Base-by-base conservation (phyloP, 2,888 invertebrate genomes). In the Drosophila bunnanda region DNA sequence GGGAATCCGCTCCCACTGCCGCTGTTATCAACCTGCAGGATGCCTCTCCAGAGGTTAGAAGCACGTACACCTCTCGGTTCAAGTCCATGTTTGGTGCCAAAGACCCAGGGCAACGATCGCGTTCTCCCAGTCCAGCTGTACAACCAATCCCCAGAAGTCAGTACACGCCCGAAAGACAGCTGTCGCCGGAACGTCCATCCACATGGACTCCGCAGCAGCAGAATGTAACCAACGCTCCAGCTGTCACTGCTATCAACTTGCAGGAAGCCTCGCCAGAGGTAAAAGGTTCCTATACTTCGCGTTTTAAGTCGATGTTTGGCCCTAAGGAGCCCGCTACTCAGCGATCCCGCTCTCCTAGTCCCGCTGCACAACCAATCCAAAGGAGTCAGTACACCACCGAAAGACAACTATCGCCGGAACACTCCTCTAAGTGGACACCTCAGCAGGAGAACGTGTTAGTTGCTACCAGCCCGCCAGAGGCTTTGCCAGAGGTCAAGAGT, bases 1-100 rank as follows among this genome's bases (percentile, higher is more conserved):
- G 48, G 48, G 46, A 38, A 22, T 15, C 28, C 2, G 38, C 9
- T 6, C 2, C 20, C 20, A 34, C 38, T 10, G 66, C 53, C 2
- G 82, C 72, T 6, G 50, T 46, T 15, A 77, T 82, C 1, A 67
- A 53, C 4, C 39, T 81, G 22, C 79, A 77, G 28, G 78, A 80
- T 32, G 82, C 81, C 6, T 78, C 84, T 0, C 67, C 81, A 0
- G 91, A 90, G 46, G 82, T 80, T 0, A 92, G 91, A 34, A 75
- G 82, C 58, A 79, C 91, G 9, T 92, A 92, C 50, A 70, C 91
- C 12, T 80, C 91, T 12, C 82, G 90, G 2, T 81, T 91, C 13
- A 91, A 91, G 76, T 90, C 90, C 0, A 90, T 91, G 81, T 92
- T 91, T 38, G 79, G 79, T 1, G 73, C 81, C 0, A 91, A 90